Evolutionary conservation across 2,797 vertebrate species (phyloP), one percentile per base, ranked within the genome.

Genomic region (Clarias platycephalus): DNA sequence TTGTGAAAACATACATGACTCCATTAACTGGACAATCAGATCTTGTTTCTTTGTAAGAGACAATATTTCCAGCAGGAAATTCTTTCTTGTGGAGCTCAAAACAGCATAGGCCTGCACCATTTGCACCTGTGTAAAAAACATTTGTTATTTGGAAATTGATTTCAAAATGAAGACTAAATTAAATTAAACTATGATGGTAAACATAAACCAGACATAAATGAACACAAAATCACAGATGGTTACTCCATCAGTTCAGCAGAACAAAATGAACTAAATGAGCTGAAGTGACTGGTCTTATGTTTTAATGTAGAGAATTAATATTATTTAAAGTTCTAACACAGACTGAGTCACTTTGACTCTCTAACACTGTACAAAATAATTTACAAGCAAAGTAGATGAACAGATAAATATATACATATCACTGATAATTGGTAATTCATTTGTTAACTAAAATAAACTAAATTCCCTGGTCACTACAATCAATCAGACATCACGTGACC

Each of bases 1-100:
- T 5, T 4, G 0, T 53, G 37, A 40, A 63, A 72, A 63, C 86
- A 31, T 67, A 88, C 87, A 88, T 64, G 81, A 75, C 10, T 26
- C 60, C 87, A 22, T 34, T 34, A 5, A 66, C 5, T 2, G 10
- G 0, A 55, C 88, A 89, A 0, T 83, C 74, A 2, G 0, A 0
- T 6, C 62, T 68, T 5, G 86, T 84, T 1, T 9, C 6, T 0
- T 0, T 1, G 4, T 82, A 87, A 9, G 74, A 26, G 0, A 0
- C 0, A 1, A 87, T n/a, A 68, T 6, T 34, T 0, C 0, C 0
- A 0, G 0, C 1, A 0, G 55, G 68, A 2, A 87, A 8, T 64
- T 2, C n/a, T 72, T 0, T 79, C 0, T 0, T 5, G n/a, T 66
- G 44, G n/a, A 49, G 60, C 0, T 15, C 0, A 28, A 87, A 89